A percentile compares a stretch with the other conserved stretches of the same genome.
Conservation (phyloP, 2,113 vertebrate species). For the Ifrita kowaldi region DNA sequence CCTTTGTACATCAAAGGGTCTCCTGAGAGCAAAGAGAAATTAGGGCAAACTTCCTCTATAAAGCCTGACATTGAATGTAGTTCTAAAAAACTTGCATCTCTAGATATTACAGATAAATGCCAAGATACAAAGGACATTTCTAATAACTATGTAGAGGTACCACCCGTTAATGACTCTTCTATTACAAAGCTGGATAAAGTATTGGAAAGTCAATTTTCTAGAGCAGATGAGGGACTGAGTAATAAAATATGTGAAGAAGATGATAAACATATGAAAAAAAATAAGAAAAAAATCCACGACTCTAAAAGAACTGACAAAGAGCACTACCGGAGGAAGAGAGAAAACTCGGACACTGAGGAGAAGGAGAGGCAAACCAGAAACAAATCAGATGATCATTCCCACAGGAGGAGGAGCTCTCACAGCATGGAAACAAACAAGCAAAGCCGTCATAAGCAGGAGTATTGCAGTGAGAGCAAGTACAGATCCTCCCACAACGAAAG, state of each 20-base stretch:
- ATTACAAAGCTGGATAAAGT: background rate
- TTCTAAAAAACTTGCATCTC: conserved; percentile 20
- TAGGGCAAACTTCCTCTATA: background rate
- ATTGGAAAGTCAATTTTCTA: conserved; percentile 15
- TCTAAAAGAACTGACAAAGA: conserved; percentile 64
- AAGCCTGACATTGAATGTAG: conserved; percentile 8
- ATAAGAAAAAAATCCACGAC: conserved; percentile 21
- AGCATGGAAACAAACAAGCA: conserved; percentile 11
- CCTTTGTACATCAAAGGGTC: background rate
- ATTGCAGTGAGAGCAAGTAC: conserved; percentile 38
- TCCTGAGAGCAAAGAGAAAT: background rate
- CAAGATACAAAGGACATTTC: background rate
- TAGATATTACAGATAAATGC: conserved; percentile 4
- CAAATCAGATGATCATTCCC: background rate
- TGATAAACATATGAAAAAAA: background rate
- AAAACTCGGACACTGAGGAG: conserved; percentile 57
- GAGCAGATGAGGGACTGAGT: background rate
- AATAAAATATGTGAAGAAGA: background rate
- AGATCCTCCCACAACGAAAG: conserved; percentile 1
- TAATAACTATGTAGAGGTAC: background rate
- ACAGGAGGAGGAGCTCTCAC: background rate
- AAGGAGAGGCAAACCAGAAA: background rate
- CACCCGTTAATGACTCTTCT: background rate
- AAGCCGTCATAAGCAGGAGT: background rate
- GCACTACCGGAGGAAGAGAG: conserved; percentile 66